Evolutionary conservation across 2,113 vertebrate species (phyloP).

Genomic region (Motacilla alba): DNA sequence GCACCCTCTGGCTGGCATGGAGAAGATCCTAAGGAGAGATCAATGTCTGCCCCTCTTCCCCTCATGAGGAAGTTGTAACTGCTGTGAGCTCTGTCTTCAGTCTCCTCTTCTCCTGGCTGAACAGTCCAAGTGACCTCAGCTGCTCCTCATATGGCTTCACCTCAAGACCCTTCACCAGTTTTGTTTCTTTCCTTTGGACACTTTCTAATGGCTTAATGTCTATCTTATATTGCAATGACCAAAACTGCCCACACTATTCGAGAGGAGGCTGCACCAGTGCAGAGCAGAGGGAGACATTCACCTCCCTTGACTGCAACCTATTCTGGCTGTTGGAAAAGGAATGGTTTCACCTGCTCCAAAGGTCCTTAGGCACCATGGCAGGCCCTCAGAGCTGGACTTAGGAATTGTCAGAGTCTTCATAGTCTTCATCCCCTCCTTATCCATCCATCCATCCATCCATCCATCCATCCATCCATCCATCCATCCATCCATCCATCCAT

Average conservation of each 20-base stretch:
- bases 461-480: background rate
- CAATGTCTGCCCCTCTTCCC: background rate
- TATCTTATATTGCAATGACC: background rate
- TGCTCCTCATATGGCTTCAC: background rate
- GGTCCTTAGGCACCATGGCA: background rate
- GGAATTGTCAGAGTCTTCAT: background rate
- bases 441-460: background rate
- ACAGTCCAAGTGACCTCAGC: background rate
- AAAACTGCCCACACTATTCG: background rate
- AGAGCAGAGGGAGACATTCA: background rate
- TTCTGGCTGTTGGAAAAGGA: background rate
- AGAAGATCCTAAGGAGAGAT: background rate
- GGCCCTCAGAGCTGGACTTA: background rate
- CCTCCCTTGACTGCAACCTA: background rate
- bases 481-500: background rate
- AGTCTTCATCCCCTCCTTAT: background rate
- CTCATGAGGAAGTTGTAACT: background rate
- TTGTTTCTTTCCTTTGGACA: background rate
- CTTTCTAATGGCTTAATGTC: background rate
- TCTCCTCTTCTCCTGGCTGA: background rate
- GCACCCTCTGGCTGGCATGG: background rate
- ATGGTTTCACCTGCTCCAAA: background rate
- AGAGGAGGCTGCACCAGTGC: background rate
- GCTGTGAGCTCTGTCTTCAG: background rate
- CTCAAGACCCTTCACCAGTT: background rate